Conservation (phyloP, 2,113 vertebrate genomes). For the Cyprinodon variegatus region DNA sequence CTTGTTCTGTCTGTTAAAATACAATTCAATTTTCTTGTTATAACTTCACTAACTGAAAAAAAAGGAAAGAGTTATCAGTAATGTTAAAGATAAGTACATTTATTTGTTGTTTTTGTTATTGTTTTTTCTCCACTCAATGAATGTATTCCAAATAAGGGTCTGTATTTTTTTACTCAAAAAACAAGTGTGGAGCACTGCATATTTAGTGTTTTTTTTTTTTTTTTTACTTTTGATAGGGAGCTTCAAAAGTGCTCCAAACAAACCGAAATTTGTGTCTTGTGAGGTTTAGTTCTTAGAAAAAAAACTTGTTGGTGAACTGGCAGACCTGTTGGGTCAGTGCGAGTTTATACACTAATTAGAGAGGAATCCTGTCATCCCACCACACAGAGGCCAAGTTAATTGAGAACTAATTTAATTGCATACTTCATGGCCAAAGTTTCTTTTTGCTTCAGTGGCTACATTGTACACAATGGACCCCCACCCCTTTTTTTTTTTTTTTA, state of each 20-base stretch:
- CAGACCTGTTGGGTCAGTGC: constrained; percentile 29
- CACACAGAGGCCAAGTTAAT: constrained; percentile 66
- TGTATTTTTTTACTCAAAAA: too few relatives aligned
- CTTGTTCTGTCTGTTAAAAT: too few relatives aligned
- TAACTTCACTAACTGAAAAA: neutral
- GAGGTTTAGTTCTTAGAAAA: constrained; percentile 11
- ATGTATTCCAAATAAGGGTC: too few relatives aligned
- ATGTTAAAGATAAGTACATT: too few relatives aligned
- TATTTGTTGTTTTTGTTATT: too few relatives aligned
- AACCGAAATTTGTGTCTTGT: neutral
- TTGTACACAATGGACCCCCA: constrained; percentile 51
- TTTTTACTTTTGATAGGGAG: neutral
- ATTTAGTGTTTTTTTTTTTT: neutral
- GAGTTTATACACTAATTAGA: constrained; percentile 71
- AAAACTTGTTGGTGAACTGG: neutral
- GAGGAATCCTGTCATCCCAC: constrained; percentile 61
- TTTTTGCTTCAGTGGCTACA: constrained; percentile 53
- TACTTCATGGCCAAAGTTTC: constrained; percentile 69
- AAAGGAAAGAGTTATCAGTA: neutral
- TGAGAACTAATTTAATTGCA: constrained; percentile 74
- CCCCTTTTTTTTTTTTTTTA: neutral
- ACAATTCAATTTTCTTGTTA: neutral
- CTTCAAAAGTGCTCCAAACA: neutral
- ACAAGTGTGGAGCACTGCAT: too few relatives aligned
- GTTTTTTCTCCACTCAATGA: neutral